A percentile compares a stretch with the other conserved stretches of the same genome.
Conservation (phyloP, 2,113 vertebrate species). For the Megalops atlanticus region DNA sequence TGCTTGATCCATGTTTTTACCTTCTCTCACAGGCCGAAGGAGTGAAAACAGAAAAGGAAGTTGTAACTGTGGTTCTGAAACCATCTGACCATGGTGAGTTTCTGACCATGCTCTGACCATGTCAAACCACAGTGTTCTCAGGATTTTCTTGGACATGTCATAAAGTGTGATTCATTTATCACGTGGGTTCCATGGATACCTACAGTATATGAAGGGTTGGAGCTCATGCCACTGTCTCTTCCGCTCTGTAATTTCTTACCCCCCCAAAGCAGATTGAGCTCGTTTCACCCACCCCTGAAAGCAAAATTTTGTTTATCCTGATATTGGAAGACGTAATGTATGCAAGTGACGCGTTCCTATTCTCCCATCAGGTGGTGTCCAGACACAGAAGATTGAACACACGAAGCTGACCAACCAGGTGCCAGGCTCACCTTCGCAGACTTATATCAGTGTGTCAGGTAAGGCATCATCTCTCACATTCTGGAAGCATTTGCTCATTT, state of each 20-base stretch:
- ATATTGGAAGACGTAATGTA: too few species aligned
- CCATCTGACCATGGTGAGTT: slow-evolving; percentile 66
- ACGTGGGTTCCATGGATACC: too few species aligned
- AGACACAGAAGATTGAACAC: slow-evolving; percentile 50
- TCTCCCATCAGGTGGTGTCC: slow-evolving; percentile 43
- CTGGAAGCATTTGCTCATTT: too few species aligned
- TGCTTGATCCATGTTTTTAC: neutral
- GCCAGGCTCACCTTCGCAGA: slow-evolving; percentile 50
- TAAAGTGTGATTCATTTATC: neutral
- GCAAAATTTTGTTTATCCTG: too few species aligned
- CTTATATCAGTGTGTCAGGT: slow-evolving; percentile 70
- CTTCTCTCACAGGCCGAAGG: slow-evolving; percentile 73
- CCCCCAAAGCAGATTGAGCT: too few species aligned
- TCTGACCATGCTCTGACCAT: neutral
- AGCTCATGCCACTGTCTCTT: too few species aligned
- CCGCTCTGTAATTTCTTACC: too few species aligned
- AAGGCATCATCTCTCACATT: neutral
- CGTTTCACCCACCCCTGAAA: too few species aligned
- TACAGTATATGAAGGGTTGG: too few species aligned
- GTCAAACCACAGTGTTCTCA: too few species aligned
- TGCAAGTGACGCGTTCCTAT: neutral
- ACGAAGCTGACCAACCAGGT: slow-evolving; percentile 44
- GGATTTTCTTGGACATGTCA: too few species aligned
- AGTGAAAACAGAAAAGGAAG: slow-evolving; percentile 57
- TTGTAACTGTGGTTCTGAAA: slow-evolving; percentile 59